phyloP scores from a whole-genome alignment of 2,797 vertebrate species.

The Paguma larvata region DNA sequence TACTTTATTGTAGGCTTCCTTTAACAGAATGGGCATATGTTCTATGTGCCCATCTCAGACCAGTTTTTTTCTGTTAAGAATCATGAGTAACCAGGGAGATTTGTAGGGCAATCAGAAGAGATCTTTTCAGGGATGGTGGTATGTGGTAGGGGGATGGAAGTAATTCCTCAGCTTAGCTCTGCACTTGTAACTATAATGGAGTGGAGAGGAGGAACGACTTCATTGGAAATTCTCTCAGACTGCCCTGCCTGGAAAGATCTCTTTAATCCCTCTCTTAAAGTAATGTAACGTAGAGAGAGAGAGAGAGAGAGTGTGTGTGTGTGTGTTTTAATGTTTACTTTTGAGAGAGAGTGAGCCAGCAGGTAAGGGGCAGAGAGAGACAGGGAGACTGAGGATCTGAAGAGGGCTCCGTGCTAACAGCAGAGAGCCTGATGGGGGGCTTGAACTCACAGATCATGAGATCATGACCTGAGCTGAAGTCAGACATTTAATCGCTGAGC shows the following conservation, averaged over 20 bases:
- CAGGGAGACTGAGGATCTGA: no score
- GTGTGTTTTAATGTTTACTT: no score
- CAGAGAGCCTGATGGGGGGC: no score
- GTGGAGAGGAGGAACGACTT: background rate
- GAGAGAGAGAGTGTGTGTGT: background rate
- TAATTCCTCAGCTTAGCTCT: background rate
- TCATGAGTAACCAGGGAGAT: background rate
- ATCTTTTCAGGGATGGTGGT: background rate
- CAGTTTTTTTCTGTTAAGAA: conserved; percentile 28
- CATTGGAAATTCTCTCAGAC: background rate
- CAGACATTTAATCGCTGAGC: no score
- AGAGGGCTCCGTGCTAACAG: no score
- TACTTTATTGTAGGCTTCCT: conserved; percentile 40
- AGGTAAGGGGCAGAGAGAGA: no score
- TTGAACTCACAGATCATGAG: no score
- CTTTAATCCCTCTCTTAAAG: conserved; percentile 25
- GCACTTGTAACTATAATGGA: background rate
- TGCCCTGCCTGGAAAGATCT: background rate
- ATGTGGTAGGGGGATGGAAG: background rate
- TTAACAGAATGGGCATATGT: conserved; percentile 25
- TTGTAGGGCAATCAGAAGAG: background rate
- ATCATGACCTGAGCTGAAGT: no score
- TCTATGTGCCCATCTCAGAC: background rate
- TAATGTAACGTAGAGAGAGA: background rate
- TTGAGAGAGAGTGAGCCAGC: no score